phyloP scores from a whole-genome alignment of 92 coral and sea anemone genomes.

The Epizoanthus scotinus region DNA sequence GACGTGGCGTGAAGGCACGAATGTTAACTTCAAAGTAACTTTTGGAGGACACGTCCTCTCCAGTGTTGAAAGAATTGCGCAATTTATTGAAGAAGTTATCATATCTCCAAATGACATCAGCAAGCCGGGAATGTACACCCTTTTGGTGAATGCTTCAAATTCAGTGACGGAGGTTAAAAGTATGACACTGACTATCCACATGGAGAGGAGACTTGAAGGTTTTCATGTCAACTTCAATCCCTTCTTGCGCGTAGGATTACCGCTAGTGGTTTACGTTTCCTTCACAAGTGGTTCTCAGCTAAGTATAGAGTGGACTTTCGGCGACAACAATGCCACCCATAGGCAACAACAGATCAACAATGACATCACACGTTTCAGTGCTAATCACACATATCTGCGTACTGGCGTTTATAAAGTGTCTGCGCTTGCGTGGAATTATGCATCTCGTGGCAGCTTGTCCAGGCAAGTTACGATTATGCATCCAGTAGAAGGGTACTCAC shows the following conservation, averaged over 20 bases:
- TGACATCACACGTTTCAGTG: conserved; percentile 30
- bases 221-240: conserved; percentile 62
- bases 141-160: conserved; percentile 68
- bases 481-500: conserved; percentile 70
- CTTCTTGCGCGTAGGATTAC: conserved; percentile 49
- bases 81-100: conserved; percentile 9
- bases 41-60: conserved; percentile 17
- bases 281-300: conserved; percentile 70
- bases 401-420: conserved; percentile 57
- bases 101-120: conserved; percentile 43
- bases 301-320: conserved; percentile 64
- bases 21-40: conserved; percentile 45
- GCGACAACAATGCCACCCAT: conserved; percentile 52
- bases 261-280: conserved; percentile 55
- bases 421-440: conserved; percentile 59
- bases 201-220: conserved; percentile 50
- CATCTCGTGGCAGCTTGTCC: conserved; percentile 5
- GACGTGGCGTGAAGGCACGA: conserved; percentile 73
- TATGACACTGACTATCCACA: conserved; percentile 28
- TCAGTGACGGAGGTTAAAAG: conserved; percentile 55
- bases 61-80: not conserved
- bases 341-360: conserved; percentile 33
- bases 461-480: conserved; percentile 43
- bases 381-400: conserved; percentile 40
- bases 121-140: conserved; percentile 65